Evolutionary conservation across 1,140 invertebrate species (phyloP).

Genomic region (Bradysia coprophila): DNA sequence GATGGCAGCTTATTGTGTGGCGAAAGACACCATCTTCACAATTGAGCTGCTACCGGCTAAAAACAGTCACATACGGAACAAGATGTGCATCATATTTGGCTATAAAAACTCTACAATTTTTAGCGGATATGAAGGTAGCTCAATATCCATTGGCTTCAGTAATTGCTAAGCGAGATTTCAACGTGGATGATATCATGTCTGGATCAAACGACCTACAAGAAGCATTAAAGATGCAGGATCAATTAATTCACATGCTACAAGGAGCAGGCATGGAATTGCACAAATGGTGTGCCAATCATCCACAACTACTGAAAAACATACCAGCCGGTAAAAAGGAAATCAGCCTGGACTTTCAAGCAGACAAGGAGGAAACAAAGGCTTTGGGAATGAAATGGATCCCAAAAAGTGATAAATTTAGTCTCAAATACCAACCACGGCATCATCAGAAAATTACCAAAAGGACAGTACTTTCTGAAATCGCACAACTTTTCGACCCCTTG

Average conservation of each 20-base stretch:
- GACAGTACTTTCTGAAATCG: conserved; percentile 13
- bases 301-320: conserved; percentile 8
- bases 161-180: conserved; percentile 13
- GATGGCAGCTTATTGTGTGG: conserved; percentile 26
- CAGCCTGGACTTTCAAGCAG: neutral
- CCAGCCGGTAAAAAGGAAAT: conserved; percentile 4
- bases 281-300: conserved; percentile 16
- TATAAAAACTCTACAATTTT: conserved; percentile 12
- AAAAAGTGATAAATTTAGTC: conserved; percentile 6
- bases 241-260: conserved; percentile 11
- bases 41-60: conserved; percentile 14
- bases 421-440: neutral
- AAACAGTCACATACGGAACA: conserved; percentile 23
- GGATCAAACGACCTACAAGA: conserved; percentile 8
- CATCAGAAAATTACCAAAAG: conserved; percentile 9
- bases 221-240: conserved; percentile 7
- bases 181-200: conserved; percentile 20
- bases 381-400: conserved; percentile 15
- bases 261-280: conserved; percentile 11
- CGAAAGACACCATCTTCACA: conserved; percentile 7
- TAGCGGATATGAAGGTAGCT: conserved; percentile 12
- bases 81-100: conserved; percentile 18
- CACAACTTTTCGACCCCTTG: conserved; percentile 15
- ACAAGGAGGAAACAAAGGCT: neutral
- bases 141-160: conserved; percentile 10